phyloP scores from a whole-genome alignment of 2,797 vertebrate genomes.

The Centroberyx gerrardi region DNA sequence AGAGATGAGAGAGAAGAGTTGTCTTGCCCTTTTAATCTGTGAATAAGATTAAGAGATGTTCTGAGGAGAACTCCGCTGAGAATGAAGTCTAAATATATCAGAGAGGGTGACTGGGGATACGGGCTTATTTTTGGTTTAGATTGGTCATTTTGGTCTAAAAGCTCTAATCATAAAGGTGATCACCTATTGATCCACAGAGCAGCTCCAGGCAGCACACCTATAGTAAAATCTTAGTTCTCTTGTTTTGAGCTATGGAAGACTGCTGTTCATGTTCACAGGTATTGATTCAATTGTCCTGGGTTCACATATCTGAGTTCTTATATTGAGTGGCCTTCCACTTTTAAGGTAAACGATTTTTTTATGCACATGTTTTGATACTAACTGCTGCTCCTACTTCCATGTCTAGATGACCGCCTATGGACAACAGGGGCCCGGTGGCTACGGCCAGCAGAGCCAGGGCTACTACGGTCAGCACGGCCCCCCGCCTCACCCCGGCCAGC shows the following conservation, averaged over 20 bases:
- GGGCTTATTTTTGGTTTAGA: slow-evolving; percentile 46
- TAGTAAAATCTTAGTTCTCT: slow-evolving; percentile 17
- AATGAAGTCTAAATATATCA: slow-evolving; percentile 33
- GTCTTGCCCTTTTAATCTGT: slow-evolving; percentile 58
- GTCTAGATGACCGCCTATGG: slow-evolving; percentile 93
- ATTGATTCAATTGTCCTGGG: slow-evolving; percentile 7
- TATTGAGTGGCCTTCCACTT: neutral
- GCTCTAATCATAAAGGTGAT: no score
- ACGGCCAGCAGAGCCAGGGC: slow-evolving; percentile 93
- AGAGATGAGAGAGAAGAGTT: slow-evolving; percentile 30
- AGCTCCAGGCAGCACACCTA: slow-evolving; percentile 35
- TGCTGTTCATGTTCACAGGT: slow-evolving; percentile 15
- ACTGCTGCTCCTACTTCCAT: slow-evolving; percentile 40
- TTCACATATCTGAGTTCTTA: neutral
- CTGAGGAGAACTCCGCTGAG: slow-evolving; percentile 47
- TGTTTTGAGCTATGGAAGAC: neutral
- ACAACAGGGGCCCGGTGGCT: slow-evolving; percentile 93
- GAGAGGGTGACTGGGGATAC: slow-evolving; percentile 49
- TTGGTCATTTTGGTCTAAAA: neutral
- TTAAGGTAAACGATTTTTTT: no score
- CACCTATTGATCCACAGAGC: slow-evolving; percentile 49
- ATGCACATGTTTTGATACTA: neutral
- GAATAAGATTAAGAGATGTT: slow-evolving; percentile 56
- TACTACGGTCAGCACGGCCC: slow-evolving; percentile 92
- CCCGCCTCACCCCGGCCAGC: slow-evolving; percentile 85